Evolutionary conservation across 2,797 vertebrate genomes (phyloP).

Genomic region (Peromyscus attwateri): DNA sequence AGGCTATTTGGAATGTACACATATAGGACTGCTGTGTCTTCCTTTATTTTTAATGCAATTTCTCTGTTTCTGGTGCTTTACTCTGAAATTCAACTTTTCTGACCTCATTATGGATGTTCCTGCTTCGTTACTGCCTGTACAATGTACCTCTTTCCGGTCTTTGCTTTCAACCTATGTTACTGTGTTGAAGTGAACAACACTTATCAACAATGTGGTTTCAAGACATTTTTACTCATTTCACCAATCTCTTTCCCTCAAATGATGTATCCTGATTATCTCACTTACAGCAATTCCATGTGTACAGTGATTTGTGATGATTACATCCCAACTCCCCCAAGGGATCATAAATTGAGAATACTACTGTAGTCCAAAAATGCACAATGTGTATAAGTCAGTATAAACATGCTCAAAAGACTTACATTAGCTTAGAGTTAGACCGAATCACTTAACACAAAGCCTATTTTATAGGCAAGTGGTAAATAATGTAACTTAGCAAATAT

Average conservation of each 20-base stretch:
- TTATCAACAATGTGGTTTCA: neutral
- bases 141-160: neutral
- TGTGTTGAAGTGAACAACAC: neutral
- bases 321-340: neutral
- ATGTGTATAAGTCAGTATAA: neutral
- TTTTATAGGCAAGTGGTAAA: neutral
- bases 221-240: neutral
- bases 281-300: neutral
- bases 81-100: slow-evolving; percentile 13
- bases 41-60: neutral
- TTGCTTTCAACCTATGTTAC: neutral
- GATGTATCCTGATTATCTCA: neutral
- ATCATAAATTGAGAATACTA: neutral
- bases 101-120: neutral
- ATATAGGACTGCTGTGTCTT: neutral
- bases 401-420: neutral
- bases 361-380: neutral
- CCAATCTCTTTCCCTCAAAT: neutral
- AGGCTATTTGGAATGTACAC: neutral
- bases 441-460: neutral
- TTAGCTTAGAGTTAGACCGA: neutral
- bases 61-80: neutral
- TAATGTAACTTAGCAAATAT: neutral
- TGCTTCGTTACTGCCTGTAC: neutral
- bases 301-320: neutral